phyloP scores from a whole-genome alignment of 2,797 vertebrate species.

The Phalloptychus januarius region DNA sequence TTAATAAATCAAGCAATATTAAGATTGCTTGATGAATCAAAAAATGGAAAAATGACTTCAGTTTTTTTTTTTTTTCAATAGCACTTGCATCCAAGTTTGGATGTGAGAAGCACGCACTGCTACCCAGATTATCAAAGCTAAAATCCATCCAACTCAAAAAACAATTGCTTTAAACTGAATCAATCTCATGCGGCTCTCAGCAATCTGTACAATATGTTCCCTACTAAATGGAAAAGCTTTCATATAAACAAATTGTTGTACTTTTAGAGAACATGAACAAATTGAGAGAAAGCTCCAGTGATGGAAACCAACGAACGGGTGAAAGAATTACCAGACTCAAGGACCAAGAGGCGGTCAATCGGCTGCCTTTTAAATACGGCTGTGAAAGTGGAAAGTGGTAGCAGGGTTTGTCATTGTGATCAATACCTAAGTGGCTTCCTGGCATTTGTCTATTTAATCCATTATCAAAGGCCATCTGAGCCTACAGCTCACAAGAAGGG shows the following conservation, averaged over 20 bases:
- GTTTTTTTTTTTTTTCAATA: not conserved
- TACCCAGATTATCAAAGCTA: slow-evolving; percentile 12
- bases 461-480: slow-evolving; percentile 74
- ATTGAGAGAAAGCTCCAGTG: slow-evolving; percentile 31
- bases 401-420: slow-evolving; percentile 61
- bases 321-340: slow-evolving; percentile 49
- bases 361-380: slow-evolving; percentile 73
- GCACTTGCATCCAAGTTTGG: not conserved
- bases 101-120: slow-evolving; percentile 13
- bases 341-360: slow-evolving; percentile 56
- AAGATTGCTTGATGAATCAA: not conserved
- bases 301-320: slow-evolving; percentile 42
- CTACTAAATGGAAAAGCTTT: slow-evolving; percentile 44
- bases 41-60: not conserved
- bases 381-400: slow-evolving; percentile 64
- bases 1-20: not conserved
- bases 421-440: slow-evolving; percentile 84
- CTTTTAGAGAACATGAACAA: slow-evolving; percentile 53
- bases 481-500: slow-evolving; percentile 40
- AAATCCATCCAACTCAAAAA: slow-evolving; percentile 30
- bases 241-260: slow-evolving; percentile 13
- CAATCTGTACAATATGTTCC: slow-evolving; percentile 44
- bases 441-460: slow-evolving; percentile 83
- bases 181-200: slow-evolving; percentile 45
- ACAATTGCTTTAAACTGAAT: slow-evolving; percentile 41